A percentile compares a stretch with the other conserved stretches of the same genome.
These are phyloP conservation scores for Recurvirostra avosetta DNA, from an alignment of 2,113 vertebrate species.

Conservation along the genomic window DNA sequence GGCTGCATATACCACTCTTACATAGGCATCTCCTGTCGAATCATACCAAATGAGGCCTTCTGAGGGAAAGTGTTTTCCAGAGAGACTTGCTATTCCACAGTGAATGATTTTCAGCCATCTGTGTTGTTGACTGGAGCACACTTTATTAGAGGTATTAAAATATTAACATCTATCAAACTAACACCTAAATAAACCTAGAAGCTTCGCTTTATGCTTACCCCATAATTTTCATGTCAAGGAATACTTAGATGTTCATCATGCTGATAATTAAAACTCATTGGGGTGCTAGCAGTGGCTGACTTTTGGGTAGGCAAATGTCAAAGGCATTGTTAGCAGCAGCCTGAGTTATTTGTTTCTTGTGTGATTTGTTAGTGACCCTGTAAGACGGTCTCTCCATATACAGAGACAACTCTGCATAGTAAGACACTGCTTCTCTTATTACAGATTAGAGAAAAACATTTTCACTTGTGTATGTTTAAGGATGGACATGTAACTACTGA, in stretches of 20 bases:
- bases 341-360: background rate
- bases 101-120: background rate
- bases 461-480: background rate
- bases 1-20: background rate
- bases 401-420: background rate
- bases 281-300: background rate
- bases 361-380: background rate
- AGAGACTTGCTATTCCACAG: background rate
- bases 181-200: background rate
- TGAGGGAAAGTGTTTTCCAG: background rate
- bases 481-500: background rate
- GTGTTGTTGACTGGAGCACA: background rate
- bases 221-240: background rate
- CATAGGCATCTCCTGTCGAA: background rate
- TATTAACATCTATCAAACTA: background rate
- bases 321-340: background rate
- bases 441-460: background rate
- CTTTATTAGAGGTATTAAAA: background rate
- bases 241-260: background rate
- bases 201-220: background rate
- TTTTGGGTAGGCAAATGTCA: background rate
- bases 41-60: background rate
- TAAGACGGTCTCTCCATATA: background rate
- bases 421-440: background rate
- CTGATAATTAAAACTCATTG: background rate